These are phyloP conservation scores for Sarcophaga subvicina DNA, from an alignment of 2,888 invertebrate species.

Conservation along the genomic window DNA sequence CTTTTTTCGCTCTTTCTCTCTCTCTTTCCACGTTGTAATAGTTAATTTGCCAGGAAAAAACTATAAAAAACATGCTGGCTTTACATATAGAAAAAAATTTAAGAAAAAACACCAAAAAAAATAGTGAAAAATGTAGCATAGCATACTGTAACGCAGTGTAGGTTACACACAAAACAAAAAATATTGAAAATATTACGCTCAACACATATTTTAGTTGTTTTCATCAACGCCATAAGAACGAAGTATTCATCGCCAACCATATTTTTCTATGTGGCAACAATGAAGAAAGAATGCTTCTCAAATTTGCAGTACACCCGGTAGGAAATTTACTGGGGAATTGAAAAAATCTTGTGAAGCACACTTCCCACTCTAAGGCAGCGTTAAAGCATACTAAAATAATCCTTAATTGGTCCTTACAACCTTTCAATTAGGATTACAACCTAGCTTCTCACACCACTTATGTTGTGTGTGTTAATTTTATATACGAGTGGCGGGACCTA, in stretches of 20 bases:
- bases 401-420: too few species aligned
- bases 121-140: not conserved
- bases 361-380: too few species aligned
- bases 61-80: constrained; percentile 11
- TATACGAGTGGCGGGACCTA: too few species aligned
- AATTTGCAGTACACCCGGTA: not conserved
- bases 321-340: not conserved
- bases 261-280: constrained; percentile 6
- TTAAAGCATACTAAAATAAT: not conserved
- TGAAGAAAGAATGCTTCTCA: not conserved
- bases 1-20: not conserved
- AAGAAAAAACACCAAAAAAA: not conserved
- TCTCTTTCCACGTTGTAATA: not conserved
- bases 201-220: constrained; percentile 37
- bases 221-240: constrained; percentile 21
- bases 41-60: constrained; percentile 29
- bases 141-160: not conserved
- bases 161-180: not conserved
- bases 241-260: constrained; percentile 1
- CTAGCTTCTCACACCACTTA: too few species aligned
- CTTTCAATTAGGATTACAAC: too few species aligned
- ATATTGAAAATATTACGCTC: constrained; percentile 25
- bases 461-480: too few species aligned
- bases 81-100: not conserved
- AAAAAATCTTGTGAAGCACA: not conserved